A percentile compares a stretch with the other conserved stretches of the same genome.
Conservation (phyloP, 2,113 vertebrate species). For the Esox niger region DNA sequence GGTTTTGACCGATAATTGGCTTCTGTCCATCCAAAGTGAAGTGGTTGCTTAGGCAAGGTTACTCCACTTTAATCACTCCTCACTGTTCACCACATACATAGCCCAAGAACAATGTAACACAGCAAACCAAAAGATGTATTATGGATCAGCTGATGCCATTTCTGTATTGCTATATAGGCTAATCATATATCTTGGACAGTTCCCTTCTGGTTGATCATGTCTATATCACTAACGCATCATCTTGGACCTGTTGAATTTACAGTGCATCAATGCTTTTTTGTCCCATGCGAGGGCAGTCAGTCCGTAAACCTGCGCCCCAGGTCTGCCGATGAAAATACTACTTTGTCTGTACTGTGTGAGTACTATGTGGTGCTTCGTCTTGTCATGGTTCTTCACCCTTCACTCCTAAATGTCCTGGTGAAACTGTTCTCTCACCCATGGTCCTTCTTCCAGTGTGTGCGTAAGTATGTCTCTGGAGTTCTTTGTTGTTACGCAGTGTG, state of each 20-base stretch:
- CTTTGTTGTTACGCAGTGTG: conserved; percentile 32
- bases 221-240: background rate
- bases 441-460: background rate
- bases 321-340: background rate
- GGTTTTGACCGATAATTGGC: background rate
- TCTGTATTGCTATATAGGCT: background rate
- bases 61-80: background rate
- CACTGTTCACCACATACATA: background rate
- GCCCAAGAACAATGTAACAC: background rate
- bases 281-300: background rate
- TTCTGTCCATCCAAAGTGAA: background rate
- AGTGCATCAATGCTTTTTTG: background rate
- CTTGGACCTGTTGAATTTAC: background rate
- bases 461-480: background rate
- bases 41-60: conserved; percentile 2
- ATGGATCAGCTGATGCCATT: background rate
- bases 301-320: background rate
- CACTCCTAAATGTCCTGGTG: background rate
- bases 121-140: no score
- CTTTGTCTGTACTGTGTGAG: background rate
- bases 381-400: background rate
- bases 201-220: background rate
- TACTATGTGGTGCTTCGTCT: background rate
- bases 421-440: background rate
- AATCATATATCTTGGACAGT: background rate